Conservation (phyloP, 2,888 invertebrate genomes). For the Sminthurides aquaticus region DNA sequence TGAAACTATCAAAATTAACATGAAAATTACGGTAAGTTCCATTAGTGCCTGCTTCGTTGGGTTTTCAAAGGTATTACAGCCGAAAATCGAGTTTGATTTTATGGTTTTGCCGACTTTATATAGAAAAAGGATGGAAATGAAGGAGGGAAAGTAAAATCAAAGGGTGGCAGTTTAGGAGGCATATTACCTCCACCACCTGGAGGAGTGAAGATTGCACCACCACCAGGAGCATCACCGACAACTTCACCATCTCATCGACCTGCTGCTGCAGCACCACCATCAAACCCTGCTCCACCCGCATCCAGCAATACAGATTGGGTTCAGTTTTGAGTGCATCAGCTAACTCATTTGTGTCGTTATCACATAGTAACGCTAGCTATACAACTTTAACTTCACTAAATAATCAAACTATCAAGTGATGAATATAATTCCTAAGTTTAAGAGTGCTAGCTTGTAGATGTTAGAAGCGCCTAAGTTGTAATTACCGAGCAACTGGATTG, state of each 20-base stretch:
- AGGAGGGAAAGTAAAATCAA: slow-evolving; percentile 59
- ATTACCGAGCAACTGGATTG: too few relatives aligned
- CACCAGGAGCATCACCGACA: slow-evolving; percentile 64
- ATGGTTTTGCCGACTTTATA: too few relatives aligned
- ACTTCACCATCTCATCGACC: slow-evolving; percentile 43
- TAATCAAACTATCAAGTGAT: too few relatives aligned
- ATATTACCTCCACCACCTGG: slow-evolving; percentile 73
- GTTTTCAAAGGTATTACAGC: too few relatives aligned
- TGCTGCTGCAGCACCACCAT: slow-evolving; percentile 22
- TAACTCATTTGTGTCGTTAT: too few relatives aligned
- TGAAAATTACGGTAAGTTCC: slow-evolving; percentile 78
- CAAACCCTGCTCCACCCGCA: slow-evolving; percentile 26
- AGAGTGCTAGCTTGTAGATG: too few relatives aligned
- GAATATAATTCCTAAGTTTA: too few relatives aligned
- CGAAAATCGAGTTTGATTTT: too few relatives aligned
- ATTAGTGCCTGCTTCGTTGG: not conserved
- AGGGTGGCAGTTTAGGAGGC: slow-evolving; percentile 50
- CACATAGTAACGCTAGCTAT: too few relatives aligned
- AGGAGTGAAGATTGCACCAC: slow-evolving; percentile 65
- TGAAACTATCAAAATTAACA: slow-evolving; percentile 98
- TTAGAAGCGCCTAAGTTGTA: too few relatives aligned
- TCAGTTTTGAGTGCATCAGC: slow-evolving; percentile 41
- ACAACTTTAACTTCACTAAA: too few relatives aligned
- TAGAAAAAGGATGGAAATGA: slow-evolving; percentile 90
- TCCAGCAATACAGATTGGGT: slow-evolving; percentile 44